Evolutionary conservation across 1,140 invertebrate species (phyloP), one percentile per base, ranked within the genome.

Genomic region (Drosophila watanabei): DNA sequence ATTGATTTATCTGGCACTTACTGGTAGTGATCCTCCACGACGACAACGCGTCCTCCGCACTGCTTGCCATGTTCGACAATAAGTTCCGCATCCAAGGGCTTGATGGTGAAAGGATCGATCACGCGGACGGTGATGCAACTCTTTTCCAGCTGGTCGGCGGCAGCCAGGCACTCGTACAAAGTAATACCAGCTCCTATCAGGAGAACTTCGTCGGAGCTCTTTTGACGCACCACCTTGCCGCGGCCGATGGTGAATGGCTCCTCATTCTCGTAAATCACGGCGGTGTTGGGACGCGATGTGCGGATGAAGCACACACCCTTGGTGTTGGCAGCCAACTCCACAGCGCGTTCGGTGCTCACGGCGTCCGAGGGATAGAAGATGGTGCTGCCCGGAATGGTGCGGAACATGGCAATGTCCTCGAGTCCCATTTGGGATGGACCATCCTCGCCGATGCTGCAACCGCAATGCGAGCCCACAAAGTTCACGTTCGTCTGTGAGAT

Each of bases 401-500:
- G 95, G 95, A 99, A 99, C 95, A 99, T 96, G 1, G 98, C 97
- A 43, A 99, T 94, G 94, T 99, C 99, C 94, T 99, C 99, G 1
- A 99, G 94, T 48, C 98, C 99, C 99, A 99, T 99, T 94, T 99
- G 99, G 56, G 98, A 99, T n/a, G 99, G 99, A 7, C 99, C 99
- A 94, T 99, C 99, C 94, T 99, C 98, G 56, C 98, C 98, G 92
- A 98, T 98, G 80, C 98, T 99, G 32, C 99, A 96, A 62, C 99
- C 99, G 93, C 97, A 98, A 94, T 99, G 99, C 10, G 99, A 99
- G 16, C 96, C 97, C 56, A 96, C 97, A 93, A 99, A 98, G 93
- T 99, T 99, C 2, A 98, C 96, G 93, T 99, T 99, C 1, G 97
- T 98, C 94, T 99, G 98, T 37, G 98, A 99, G 87, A 99, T 99